phyloP scores from a whole-genome alignment of 2,888 invertebrate species.

The Gastracanthus pulcherrimus region DNA sequence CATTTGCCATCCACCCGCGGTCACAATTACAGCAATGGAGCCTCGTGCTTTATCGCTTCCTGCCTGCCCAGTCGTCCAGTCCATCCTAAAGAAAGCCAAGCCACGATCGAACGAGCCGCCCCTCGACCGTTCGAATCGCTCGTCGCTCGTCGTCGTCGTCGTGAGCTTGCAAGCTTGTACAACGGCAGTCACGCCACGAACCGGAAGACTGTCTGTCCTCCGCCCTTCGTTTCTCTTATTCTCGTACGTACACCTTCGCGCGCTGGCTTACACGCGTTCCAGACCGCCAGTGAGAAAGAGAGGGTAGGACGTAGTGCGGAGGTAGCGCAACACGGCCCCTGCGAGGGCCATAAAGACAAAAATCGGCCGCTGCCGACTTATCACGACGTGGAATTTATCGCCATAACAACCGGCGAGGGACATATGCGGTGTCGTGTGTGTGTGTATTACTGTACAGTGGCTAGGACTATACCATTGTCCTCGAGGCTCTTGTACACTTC shows the following conservation, averaged over 20 bases:
- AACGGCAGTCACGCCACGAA: conserved; percentile 61
- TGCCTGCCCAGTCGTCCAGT: neutral
- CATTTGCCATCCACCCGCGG: conserved; percentile 20
- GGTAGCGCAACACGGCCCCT: conserved; percentile 51
- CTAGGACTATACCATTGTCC: too few relatives aligned
- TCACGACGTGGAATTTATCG: conserved; percentile 69
- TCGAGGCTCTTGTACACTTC: conserved; percentile 2
- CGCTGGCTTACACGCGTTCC: conserved; percentile 57
- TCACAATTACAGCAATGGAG: conserved; percentile 36
- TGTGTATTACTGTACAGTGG: too few relatives aligned
- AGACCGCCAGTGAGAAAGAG: conserved; percentile 49
- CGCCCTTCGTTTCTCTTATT: conserved; percentile 51
- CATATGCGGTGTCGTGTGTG: too few relatives aligned
- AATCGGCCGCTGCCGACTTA: conserved; percentile 68
- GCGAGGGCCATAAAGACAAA: conserved; percentile 71
- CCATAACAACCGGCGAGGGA: conserved; percentile 64
- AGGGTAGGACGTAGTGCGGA: neutral
- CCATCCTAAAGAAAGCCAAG: conserved; percentile 18
- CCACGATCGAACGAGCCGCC: neutral
- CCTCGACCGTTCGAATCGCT: conserved; percentile 61
- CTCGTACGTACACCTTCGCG: conserved; percentile 51
- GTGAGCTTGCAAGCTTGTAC: conserved; percentile 50
- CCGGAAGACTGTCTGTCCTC: conserved; percentile 54
- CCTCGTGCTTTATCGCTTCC: conserved; percentile 25
- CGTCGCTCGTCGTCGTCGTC: conserved; percentile 58